Evolutionary conservation across 1,140 invertebrate genomes (phyloP), one percentile per base, ranked within the genome.

Genomic region (Tribolium castaneum): DNA sequence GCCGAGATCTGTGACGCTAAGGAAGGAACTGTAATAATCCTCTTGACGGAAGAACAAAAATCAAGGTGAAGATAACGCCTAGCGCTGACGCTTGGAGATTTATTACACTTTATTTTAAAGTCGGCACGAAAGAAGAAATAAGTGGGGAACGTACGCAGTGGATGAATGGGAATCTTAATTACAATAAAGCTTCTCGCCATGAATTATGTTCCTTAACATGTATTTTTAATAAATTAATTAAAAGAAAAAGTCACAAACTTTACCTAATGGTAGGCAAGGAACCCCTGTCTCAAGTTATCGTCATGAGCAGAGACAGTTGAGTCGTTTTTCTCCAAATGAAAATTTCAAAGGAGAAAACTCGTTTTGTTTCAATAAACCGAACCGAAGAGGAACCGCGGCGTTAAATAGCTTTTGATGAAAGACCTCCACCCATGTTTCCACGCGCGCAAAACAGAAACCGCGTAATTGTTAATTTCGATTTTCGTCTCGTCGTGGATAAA

Each of bases 11-110:
- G 59, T 13, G 30, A 34, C 59, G 30, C 25, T 1, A 25, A 35
- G 59, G 30, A 66, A 66, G 25, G 30, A 66, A 35, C n/a, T 35
- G 59, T 66, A 35, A 66, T 66, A 66, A 66, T 35, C 59, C 59
- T 25, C 54, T 52, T 16, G 51, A 14, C 51, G 7, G 6, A 14
- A 52, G 16, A 14, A 14, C 13, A 52, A 52, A 52, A 52, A 52
- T 16, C 51, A 52, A 52, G 51, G 16, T 52, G 13, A 52, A 52
- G 51, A 52, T 14, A 19, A 52, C 51, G 51, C 12, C 16, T 14
- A 13, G 16, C 1, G 16, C 50, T 51, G 14, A 51, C 34, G 34
- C 39, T n/a, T 45, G 2, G 39, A 45, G 39, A 45, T 45, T 45
- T 45, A 45, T 45, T 45, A 45, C 39, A 45, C 9, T 45, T 45